Evolutionary conservation across 2,888 invertebrate species (phyloP), one percentile per base, ranked within the genome.

Genomic region (Eristalinus aeneus): DNA sequence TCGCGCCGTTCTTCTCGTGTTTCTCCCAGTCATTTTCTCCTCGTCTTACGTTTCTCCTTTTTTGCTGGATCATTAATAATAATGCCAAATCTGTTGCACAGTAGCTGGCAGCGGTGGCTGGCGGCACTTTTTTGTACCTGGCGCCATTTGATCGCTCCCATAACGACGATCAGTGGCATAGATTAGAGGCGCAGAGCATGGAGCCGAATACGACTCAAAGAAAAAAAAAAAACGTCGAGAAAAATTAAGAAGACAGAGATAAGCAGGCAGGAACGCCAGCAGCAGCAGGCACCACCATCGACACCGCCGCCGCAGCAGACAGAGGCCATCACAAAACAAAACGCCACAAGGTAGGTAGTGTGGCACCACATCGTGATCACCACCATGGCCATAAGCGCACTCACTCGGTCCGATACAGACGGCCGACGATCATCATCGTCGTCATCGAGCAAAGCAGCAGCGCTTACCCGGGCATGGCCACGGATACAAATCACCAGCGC

Each of bases 71-170:
- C 86, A 86, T 86, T 82, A 86, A 82, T 86, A 82, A 86, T 77
- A 86, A 86, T 77, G 82, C 82, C 86, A 86, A 86, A 86, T 86
- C 86, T 86, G 82, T 54, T 77, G 69, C 86, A 86, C 86, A 86
- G 86, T 86, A 86, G 86, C 86, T 86, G 77, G 22, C 77, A 82
- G 86, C 86, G 63, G 81, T 77, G 82, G 73, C 69, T 86, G 86
- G 86, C 86, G 86, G 86, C 86, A 86, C 85, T 86, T 86, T 86
- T 77, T 82, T 86, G 61, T 86, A 86, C 74, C 86, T 86, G 86
- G 86, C 86, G 86, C 86, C 86, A 86, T 86, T 86, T 86, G 86
- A 86, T 86, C 82, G 82, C 82, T 86, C 86, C 86, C 86, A 86
- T 86, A 86, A 86, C 82, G 82, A 86, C 77, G 86, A 82, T 82